These are phyloP conservation scores for Acanthis flammea DNA, from an alignment of 2,797 vertebrate genomes.

Conservation along the genomic window DNA sequence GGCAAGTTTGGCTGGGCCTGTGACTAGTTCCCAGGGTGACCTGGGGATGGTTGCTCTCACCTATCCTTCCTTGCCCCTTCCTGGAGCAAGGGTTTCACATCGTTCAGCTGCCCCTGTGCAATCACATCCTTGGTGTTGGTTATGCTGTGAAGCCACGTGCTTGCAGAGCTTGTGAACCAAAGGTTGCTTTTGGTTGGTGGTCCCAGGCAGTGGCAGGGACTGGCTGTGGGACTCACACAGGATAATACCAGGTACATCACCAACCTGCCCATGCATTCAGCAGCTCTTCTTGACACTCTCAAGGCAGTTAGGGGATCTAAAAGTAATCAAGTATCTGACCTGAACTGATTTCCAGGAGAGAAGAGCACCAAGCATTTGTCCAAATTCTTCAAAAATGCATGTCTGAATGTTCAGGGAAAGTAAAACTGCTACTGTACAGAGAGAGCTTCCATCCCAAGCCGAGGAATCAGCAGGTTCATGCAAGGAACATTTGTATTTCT, in stretches of 20 bases:
- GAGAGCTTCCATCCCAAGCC: neutral
- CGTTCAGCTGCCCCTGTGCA: fast-evolving
- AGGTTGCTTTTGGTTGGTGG: neutral
- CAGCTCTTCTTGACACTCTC: neutral
- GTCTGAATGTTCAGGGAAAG: neutral
- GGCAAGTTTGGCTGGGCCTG: neutral
- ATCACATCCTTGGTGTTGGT: neutral
- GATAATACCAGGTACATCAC: neutral
- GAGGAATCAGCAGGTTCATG: neutral
- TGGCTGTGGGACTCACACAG: neutral
- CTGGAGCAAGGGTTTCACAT: neutral
- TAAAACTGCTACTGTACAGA: neutral
- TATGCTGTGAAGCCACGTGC: neutral
- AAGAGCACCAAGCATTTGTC: neutral
- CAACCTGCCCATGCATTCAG: neutral
- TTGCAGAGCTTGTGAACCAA: neutral
- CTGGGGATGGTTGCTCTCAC: neutral
- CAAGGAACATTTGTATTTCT: neutral
- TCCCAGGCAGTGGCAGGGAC: neutral
- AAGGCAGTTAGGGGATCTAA: neutral
- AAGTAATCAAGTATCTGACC: neutral
- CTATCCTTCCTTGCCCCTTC: neutral
- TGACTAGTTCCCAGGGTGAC: neutral
- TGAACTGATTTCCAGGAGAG: neutral
- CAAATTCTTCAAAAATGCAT: neutral